phyloP scores from a whole-genome alignment of 2,888 invertebrate species.

The Tinea semifulvella region DNA sequence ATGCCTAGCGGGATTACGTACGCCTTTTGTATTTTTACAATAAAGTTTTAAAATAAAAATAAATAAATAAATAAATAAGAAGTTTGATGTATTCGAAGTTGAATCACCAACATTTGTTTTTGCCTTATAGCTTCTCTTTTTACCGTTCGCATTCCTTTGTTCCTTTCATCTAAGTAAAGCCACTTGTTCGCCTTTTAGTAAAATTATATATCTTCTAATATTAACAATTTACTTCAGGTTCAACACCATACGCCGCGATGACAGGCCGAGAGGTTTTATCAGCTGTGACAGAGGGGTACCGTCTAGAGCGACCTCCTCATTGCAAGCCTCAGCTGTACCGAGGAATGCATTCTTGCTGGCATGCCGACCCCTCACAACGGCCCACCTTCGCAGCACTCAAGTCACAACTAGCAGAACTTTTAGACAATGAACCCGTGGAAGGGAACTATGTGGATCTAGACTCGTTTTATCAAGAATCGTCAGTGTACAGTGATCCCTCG shows the following conservation, averaged over 20 bases:
- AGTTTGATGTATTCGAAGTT: no score
- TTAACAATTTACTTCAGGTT: conserved; percentile 61
- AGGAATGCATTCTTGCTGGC: conserved; percentile 66
- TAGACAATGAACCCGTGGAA: conserved; percentile 69
- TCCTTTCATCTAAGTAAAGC: no score
- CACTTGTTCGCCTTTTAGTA: not conserved
- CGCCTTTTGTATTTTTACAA: no score
- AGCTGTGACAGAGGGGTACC: conserved; percentile 79
- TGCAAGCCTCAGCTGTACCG: conserved; percentile 71
- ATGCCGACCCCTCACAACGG: conserved; percentile 75
- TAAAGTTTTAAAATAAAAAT: no score
- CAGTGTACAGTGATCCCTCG: conserved; percentile 63
- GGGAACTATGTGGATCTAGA: conserved; percentile 75
- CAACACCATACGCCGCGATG: conserved; percentile 87
- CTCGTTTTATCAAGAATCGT: conserved; percentile 71
- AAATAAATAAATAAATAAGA: no score
- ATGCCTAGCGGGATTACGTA: no score
- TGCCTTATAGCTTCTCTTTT: no score
- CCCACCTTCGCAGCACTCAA: conserved; percentile 74
- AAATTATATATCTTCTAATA: not conserved
- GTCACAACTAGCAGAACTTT: conserved; percentile 65
- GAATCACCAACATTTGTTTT: no score
- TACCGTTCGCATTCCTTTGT: no score
- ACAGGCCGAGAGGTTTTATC: conserved; percentile 85
- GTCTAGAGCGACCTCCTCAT: conserved; percentile 81